Percentiles rank a stretch among this genome's conserved stretches.
phyloP scores from a whole-genome alignment of 1,140 invertebrate species.

The Eurosta solidaginis region DNA sequence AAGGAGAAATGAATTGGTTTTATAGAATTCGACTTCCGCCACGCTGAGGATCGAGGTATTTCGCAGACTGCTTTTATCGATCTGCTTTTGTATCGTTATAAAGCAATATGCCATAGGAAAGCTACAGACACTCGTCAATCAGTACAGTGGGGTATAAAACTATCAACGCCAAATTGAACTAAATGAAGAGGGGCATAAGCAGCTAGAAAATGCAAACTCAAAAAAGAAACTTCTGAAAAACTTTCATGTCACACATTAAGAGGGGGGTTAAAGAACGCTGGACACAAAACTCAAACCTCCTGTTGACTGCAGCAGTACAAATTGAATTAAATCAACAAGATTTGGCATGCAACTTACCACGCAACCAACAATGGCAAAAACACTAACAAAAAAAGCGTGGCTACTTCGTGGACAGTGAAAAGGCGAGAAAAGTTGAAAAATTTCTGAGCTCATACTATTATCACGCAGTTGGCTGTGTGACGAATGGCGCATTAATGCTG shows the following conservation, averaged over 20 bases:
- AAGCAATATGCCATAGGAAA: too few relatives aligned
- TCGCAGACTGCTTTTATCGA: too few relatives aligned
- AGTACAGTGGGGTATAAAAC: too few relatives aligned
- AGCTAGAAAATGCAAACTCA: too few relatives aligned
- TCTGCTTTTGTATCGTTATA: too few relatives aligned
- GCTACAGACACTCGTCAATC: too few relatives aligned
- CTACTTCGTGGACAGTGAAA: not conserved
- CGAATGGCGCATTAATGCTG: not conserved
- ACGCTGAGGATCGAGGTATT: too few relatives aligned
- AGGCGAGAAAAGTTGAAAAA: not conserved
- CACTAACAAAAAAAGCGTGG: not conserved
- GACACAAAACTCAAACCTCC: not conserved
- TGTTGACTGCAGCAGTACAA: slow-evolving; percentile 10
- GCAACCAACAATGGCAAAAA: not conserved
- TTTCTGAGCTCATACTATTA: not conserved
- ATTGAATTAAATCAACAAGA: slow-evolving; percentile 25
- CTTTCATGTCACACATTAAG: not conserved
- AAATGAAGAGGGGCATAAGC: too few relatives aligned
- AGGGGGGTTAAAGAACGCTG: not conserved
- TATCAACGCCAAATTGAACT: too few relatives aligned
- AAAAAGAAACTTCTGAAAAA: not conserved
- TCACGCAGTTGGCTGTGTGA: not conserved
- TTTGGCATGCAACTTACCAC: not conserved
- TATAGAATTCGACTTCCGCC: too few relatives aligned
- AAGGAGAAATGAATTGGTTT: too few relatives aligned